Evolutionary conservation across 2,113 vertebrate genomes (phyloP), one percentile per base, ranked within the genome.

Genomic region (Chelonoidis abingdonii): DNA sequence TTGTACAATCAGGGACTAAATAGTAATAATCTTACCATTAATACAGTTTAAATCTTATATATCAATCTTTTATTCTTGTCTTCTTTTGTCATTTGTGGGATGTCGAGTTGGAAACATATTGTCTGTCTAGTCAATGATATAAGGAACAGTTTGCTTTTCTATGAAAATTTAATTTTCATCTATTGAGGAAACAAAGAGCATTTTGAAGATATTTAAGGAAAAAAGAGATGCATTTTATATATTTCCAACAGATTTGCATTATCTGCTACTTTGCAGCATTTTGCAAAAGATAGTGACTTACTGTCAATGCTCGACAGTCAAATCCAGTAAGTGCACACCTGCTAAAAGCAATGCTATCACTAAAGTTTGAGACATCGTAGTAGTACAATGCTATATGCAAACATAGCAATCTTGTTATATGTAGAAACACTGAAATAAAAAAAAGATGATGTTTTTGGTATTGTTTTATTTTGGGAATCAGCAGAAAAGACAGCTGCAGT

Each of bases 121-220:
- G 31, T 69, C 72, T 78, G 35, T 81, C 80, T 38, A 81, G 17
- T 81, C 29, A 54, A 53, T 35, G 14, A 81, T 52, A 35, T 29
- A 81, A 53, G 29, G 47, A 53, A 52, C 31, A 81, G 50, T 81
- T 81, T 50, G 80, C 50, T 53, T 53, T 53, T 53, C 50, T 53
- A 81, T 50, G 7, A 81, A 53, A 52, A 81, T 22, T 81, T 53
- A n/a, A 35, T 54, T 81, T 54, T 35, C 25, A 53, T 50, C 80
- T 47, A 11, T 81, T 53, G 50, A 85, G 8, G 85, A 89, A 86
- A 83, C 1, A 84, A 76, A 86, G 54, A 19, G 25, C 5, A 57
- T 44, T 0, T 29, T 7, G n/a, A 72, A 72, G 0, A 88, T 17
- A 49, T 86, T 29, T 31, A 86, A 86, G 1, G 2, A 3, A 2